Evolutionary conservation across 2,888 invertebrate genomes (phyloP).

Genomic region (Drosophila prostipennis): DNA sequence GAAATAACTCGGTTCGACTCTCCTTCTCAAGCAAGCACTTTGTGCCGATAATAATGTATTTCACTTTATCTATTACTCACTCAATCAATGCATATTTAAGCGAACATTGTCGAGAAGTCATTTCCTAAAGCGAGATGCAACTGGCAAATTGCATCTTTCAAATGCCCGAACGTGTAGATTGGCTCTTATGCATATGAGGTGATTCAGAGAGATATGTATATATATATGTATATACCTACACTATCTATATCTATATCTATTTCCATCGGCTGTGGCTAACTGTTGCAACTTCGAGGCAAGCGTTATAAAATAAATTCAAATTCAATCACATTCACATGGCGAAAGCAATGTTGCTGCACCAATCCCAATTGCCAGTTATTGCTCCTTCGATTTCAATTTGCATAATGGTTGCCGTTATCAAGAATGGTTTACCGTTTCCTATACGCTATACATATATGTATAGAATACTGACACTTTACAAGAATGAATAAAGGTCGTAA

Average conservation of each 20-base stretch:
- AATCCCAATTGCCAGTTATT: constrained; percentile 50
- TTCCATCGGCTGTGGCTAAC: constrained; percentile 62
- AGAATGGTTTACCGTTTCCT: constrained; percentile 73
- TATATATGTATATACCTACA: constrained; percentile 20
- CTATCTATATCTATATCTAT: constrained; percentile 5
- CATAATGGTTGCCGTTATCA: constrained; percentile 75
- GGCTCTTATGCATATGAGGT: constrained; percentile 38
- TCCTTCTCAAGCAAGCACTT: constrained; percentile 51
- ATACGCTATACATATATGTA: neutral
- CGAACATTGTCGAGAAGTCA: constrained; percentile 33
- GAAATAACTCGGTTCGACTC: constrained; percentile 18
- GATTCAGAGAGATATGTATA: constrained; percentile 25
- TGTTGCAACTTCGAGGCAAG: constrained; percentile 47
- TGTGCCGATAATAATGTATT: constrained; percentile 51
- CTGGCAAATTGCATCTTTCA: constrained; percentile 73
- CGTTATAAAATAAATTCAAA: constrained; percentile 79
- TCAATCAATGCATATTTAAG: constrained; percentile 20
- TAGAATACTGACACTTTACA: neutral
- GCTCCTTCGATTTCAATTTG: constrained; percentile 67
- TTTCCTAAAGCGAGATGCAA: constrained; percentile 73
- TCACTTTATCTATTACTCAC: constrained; percentile 54
- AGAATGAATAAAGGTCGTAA: neutral
- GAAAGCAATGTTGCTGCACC: constrained; percentile 72
- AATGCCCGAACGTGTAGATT: constrained; percentile 42
- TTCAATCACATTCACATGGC: constrained; percentile 76